Conservation (phyloP, 2,888 invertebrate species). For the Habrosyne pyritoides region DNA sequence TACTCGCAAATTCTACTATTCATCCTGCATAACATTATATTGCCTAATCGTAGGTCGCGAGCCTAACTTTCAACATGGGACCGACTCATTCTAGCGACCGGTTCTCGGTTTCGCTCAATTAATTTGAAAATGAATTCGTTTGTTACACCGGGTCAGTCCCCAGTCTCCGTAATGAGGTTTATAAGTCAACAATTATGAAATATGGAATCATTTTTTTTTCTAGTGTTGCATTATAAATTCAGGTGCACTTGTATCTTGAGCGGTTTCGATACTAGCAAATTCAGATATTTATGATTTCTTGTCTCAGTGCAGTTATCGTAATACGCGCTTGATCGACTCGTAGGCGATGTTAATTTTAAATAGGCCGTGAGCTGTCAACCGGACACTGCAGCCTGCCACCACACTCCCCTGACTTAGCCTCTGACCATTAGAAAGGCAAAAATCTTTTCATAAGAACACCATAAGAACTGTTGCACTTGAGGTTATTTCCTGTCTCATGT, state of each 20-base stretch:
- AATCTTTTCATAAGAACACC: constrained; percentile 33
- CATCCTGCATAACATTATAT: constrained; percentile 66
- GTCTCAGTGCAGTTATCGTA: not conserved
- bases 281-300: not conserved
- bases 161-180: constrained; percentile 57
- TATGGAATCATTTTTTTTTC: constrained; percentile 18
- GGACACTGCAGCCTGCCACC: constrained; percentile 10
- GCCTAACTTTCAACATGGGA: constrained; percentile 70
- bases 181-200: constrained; percentile 64
- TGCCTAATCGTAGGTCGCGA: constrained; percentile 73
- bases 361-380: constrained; percentile 30
- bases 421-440: constrained; percentile 63
- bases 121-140: constrained; percentile 75
- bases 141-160: constrained; percentile 58
- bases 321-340: constrained; percentile 15
- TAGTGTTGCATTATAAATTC: constrained; percentile 2
- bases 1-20: constrained; percentile 24
- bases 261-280: not conserved
- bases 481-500: not conserved
- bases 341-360: constrained; percentile 27
- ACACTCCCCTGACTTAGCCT: constrained; percentile 36
- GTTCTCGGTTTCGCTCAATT: constrained; percentile 70
- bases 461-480: not conserved
- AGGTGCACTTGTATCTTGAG: constrained; percentile 5
- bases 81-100: constrained; percentile 63